Evolutionary conservation across 2,888 invertebrate species (phyloP).

Genomic region (Agonum fuliginosum): DNA sequence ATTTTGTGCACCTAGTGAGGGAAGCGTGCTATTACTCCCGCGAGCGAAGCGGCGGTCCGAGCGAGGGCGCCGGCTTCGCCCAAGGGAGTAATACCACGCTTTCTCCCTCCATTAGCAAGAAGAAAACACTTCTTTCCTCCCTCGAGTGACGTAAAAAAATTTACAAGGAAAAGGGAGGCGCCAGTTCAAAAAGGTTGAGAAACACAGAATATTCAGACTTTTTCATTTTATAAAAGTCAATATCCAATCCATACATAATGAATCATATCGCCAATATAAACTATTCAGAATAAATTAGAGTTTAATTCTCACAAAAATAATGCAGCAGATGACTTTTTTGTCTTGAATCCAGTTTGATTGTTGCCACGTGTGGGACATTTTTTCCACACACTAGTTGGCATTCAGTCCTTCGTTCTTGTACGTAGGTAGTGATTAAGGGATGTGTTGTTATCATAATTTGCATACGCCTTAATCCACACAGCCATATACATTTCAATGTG

Average conservation of each 20-base stretch:
- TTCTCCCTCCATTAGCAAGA: too few relatives aligned
- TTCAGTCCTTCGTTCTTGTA: slow-evolving; percentile 27
- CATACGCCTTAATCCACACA: slow-evolving; percentile 37
- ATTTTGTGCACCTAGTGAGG: too few relatives aligned
- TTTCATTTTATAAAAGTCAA: too few relatives aligned
- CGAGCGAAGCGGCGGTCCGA: too few relatives aligned
- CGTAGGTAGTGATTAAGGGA: slow-evolving; percentile 34
- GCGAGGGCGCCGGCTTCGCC: too few relatives aligned
- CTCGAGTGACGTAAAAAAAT: too few relatives aligned
- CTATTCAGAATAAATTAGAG: slow-evolving; percentile 2
- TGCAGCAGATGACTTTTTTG: slow-evolving; percentile 1
- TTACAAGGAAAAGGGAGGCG: too few relatives aligned
- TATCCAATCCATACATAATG: background rate
- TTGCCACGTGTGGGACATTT: slow-evolving; percentile 18
- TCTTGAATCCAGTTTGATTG: slow-evolving; percentile 8
- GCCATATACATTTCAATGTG: slow-evolving; percentile 36
- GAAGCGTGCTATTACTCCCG: too few relatives aligned
- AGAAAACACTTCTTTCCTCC: too few relatives aligned
- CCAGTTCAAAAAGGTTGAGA: too few relatives aligned
- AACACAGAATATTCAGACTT: too few relatives aligned
- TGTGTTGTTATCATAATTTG: slow-evolving; percentile 9
- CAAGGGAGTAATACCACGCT: too few relatives aligned
- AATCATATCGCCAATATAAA: background rate
- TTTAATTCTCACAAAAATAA: slow-evolving; percentile 5
- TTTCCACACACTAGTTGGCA: background rate